These are phyloP conservation scores for Ctenodactylus gundi DNA, from an alignment of 2,113 vertebrate genomes.

Conservation along the genomic window DNA sequence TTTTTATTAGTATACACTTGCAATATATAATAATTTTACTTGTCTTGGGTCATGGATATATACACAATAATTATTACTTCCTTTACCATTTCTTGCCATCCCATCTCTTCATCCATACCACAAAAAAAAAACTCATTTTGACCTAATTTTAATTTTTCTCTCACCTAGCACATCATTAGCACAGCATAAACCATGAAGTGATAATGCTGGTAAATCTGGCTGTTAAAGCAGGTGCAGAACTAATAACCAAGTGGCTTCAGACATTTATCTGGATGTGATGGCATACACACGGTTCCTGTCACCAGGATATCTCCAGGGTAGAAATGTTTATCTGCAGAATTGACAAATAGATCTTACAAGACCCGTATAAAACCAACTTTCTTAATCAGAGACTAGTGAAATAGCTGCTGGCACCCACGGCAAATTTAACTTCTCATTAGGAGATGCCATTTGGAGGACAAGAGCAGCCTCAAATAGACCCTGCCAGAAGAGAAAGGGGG, in stretches of 20 bases:
- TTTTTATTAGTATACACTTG: no score
- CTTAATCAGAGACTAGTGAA: slow-evolving; percentile 26
- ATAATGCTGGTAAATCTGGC: background rate
- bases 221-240: slow-evolving; percentile 34
- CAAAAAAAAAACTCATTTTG: no score
- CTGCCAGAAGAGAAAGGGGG: background rate
- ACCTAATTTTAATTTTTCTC: slow-evolving; percentile 27
- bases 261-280: background rate
- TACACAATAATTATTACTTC: no score
- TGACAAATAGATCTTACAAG: slow-evolving; percentile 41
- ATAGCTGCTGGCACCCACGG: background rate
- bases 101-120: no score
- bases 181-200: background rate
- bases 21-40: no score
- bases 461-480: background rate
- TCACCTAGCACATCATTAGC: background rate
- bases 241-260: slow-evolving; percentile 13
- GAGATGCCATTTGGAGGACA: slow-evolving; percentile 23
- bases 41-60: no score
- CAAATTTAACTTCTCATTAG: slow-evolving; percentile 16
- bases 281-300: slow-evolving; percentile 12
- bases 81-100: no score
- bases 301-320: background rate
- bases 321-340: slow-evolving; percentile 17
- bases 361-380: slow-evolving; percentile 28